phyloP scores from a whole-genome alignment of 2,888 invertebrate species.

The Eulithis prunata region DNA sequence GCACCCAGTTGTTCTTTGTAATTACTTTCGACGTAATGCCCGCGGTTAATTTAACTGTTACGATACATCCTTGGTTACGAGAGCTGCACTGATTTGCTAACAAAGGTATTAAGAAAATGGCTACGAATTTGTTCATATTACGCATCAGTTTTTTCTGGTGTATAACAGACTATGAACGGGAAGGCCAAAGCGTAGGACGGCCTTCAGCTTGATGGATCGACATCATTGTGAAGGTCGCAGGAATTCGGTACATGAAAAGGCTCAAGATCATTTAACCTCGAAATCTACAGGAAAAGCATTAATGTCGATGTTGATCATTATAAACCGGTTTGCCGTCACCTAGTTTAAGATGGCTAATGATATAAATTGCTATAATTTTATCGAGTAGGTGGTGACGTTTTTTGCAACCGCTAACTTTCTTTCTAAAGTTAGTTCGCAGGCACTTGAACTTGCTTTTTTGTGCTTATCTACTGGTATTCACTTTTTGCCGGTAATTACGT shows the following conservation, averaged over 20 bases:
- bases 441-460: slow-evolving; percentile 20
- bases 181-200: too few relatives aligned
- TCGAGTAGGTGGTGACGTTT: neutral
- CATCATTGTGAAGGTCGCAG: too few relatives aligned
- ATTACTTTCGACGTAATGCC: slow-evolving; percentile 7
- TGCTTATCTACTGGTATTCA: slow-evolving; percentile 53
- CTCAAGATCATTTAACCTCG: too few relatives aligned
- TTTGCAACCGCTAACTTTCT: slow-evolving; percentile 2
- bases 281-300: too few relatives aligned
- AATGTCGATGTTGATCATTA: neutral
- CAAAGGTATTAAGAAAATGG: too few relatives aligned
- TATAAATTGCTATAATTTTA: neutral
- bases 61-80: too few relatives aligned
- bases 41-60: neutral
- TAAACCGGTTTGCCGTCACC: neutral
- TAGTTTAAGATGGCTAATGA: neutral
- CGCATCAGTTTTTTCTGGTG: too few relatives aligned
- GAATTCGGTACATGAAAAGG: too few relatives aligned
- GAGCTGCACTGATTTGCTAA: too few relatives aligned
- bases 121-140: too few relatives aligned
- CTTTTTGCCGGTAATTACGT: slow-evolving; percentile 75
- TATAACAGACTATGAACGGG: too few relatives aligned
- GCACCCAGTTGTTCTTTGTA: slow-evolving; percentile 26
- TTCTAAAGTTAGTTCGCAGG: slow-evolving; percentile 9
- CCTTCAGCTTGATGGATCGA: too few relatives aligned